Evolutionary conservation across 2,113 vertebrate species (phyloP).

Genomic region (Ardeotis arabs): DNA sequence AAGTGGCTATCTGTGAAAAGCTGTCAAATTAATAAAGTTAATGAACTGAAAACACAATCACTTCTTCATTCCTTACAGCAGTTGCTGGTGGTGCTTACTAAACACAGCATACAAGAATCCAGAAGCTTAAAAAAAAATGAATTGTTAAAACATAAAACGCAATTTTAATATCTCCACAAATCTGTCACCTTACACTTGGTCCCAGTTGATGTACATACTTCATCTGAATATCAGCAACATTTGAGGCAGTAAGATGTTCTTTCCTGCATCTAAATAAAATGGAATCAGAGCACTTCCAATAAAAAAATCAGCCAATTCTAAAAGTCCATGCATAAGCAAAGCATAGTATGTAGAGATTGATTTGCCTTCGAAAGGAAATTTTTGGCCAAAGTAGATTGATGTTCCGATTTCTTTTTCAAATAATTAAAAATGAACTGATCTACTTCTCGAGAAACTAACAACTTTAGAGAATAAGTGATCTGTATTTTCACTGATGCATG

Average conservation of each 20-base stretch:
- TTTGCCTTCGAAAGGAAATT: background rate
- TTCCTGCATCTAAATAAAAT: conserved; percentile 1
- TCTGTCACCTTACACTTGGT: background rate
- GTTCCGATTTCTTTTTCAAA: background rate
- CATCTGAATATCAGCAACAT: background rate
- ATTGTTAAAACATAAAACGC: background rate
- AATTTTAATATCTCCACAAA: conserved; percentile 29
- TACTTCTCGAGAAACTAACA: background rate
- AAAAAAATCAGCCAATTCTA: background rate
- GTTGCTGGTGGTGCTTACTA: background rate
- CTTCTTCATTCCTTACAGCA: background rate
- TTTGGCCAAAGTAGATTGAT: background rate
- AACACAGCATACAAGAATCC: background rate
- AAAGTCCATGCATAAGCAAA: background rate
- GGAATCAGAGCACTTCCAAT: background rate
- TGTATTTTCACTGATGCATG: background rate
- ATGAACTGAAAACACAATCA: conserved; percentile 15
- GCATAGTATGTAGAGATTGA: background rate
- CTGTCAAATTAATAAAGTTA: conserved; percentile 5
- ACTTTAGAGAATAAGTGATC: background rate
- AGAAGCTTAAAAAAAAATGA: background rate
- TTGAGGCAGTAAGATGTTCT: conserved; percentile 16
- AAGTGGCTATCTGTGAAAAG: conserved; percentile 3
- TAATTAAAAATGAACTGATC: background rate
- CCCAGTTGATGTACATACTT: background rate